Evolutionary conservation across 2,888 invertebrate genomes (phyloP).

Genomic region (Pachydiplax longipennis): DNA sequence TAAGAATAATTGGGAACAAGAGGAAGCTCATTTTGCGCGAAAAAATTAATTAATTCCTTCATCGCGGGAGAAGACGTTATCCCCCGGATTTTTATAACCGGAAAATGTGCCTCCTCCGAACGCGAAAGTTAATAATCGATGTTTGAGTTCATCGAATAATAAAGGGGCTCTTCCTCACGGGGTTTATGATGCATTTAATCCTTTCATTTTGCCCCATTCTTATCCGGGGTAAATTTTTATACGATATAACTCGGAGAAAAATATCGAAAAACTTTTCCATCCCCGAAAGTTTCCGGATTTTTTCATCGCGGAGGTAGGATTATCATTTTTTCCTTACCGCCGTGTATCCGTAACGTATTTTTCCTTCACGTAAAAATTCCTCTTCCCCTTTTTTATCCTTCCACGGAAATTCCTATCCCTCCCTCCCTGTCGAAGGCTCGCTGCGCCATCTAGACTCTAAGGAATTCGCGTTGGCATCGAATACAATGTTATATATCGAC

Average conservation of each 20-base stretch:
- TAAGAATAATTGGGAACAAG: too few species aligned
- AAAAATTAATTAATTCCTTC: neutral
- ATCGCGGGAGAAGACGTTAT: neutral
- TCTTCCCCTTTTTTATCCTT: neutral
- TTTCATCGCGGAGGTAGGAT: neutral
- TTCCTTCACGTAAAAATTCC: neutral
- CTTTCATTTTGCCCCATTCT: neutral
- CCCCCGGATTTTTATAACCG: neutral
- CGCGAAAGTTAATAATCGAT: neutral
- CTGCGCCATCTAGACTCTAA: neutral
- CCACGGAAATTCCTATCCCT: neutral
- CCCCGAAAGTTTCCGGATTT: neutral
- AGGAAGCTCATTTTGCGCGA: too few species aligned
- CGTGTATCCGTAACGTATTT: neutral
- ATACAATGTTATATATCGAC: constrained; percentile 25
- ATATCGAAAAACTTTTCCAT: neutral
- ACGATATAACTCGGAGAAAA: neutral
- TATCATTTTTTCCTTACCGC: neutral
- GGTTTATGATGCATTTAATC: neutral
- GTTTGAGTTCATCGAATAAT: neutral
- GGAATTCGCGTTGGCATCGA: constrained; percentile 27
- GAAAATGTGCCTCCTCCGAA: neutral
- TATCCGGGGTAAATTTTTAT: neutral
- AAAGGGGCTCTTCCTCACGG: neutral
- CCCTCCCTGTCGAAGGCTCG: neutral